Base-by-base conservation (phyloP, 2,113 vertebrate species). In the Neoarius graeffei region DNA sequence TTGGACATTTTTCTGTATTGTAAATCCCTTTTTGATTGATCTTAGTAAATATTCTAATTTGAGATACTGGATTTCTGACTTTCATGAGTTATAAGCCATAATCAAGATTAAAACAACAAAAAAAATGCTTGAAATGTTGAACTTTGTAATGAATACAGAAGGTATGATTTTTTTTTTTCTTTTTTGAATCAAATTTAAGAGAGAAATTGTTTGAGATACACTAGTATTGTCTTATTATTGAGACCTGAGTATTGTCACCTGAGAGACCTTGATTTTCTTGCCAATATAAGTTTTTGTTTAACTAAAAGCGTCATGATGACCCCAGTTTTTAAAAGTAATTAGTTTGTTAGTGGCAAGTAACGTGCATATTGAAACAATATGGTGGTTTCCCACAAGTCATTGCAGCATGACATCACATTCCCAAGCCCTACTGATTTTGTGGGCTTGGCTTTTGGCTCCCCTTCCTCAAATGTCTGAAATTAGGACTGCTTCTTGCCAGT, bases 371-470 rank as follows among this genome's bases (percentile, higher is more conserved):
- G 52, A 62, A 82, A 62, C 15, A 62, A 14, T 62, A 35, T 19
- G 5, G 9, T 2, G 10, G 30, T 62, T 62, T 82, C 80, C 80
- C 57, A 82, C 57, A 82, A 62, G 59, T 48, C 57, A 48, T 82
- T 82, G 80, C 80, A 82, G 80, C 35, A 35, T 62, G 80, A 82
- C 80, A 62, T 82, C 30, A 62, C 80, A 82, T 62, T 82, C 80
- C 80, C 59, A 82, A 62, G 23, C 57, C 82, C 60, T 67, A 50
- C 27, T 84, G 15, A 35, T 79, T 83, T 50, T 84, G 27, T 87
- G 85, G 67, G 74, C 76, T 90, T 89, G 81, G 73, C 83, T 90
- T 89, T 86, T 48, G 80, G 86, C 86, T 87, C 60, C 48, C 71
- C 52, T 88, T 54, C 48, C 57, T 84, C 59, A 86, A 60, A 76